These are phyloP conservation scores for Cosmia pyralina DNA, from an alignment of 2,888 invertebrate genomes.

Conservation along the genomic window DNA sequence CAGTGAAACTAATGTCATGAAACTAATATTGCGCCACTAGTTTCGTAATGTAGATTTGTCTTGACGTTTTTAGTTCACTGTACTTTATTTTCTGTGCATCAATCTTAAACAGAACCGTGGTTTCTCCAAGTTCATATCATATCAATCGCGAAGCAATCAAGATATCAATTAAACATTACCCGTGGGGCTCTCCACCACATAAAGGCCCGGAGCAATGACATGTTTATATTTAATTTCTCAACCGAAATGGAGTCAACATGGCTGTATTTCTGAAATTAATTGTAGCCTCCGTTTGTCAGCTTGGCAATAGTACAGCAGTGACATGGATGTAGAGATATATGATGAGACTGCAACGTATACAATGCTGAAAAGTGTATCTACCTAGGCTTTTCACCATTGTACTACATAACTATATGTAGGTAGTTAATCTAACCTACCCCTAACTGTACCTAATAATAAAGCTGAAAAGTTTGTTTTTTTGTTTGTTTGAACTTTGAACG, in stretches of 20 bases:
- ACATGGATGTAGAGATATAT: conserved; percentile 46
- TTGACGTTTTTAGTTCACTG: neutral
- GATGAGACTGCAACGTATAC: conserved; percentile 26
- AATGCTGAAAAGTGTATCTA: neutral
- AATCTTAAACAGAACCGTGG: neutral
- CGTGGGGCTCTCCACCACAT: conserved; percentile 58
- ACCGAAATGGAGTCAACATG: conserved; percentile 77
- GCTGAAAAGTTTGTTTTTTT: too few species aligned
- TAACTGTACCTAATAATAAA: too few species aligned
- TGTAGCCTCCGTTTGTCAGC: conserved; percentile 81
- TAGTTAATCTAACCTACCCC: too few species aligned
- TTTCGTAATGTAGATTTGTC: neutral
- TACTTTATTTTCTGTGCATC: conserved; percentile 3
- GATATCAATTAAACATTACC: conserved; percentile 69
- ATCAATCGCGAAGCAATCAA: conserved; percentile 66
- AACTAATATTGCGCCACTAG: neutral
- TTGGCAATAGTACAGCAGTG: conserved; percentile 72
- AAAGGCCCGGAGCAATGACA: conserved; percentile 69
- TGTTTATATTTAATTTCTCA: conserved; percentile 79
- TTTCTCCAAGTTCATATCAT: conserved; percentile 32
- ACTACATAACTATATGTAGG: neutral
- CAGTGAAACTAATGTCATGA: neutral
- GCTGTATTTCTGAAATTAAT: conserved; percentile 82
- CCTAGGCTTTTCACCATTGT: neutral
- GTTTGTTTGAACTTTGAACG: too few species aligned